Percentiles rank a stretch among this genome's conserved stretches.
These are phyloP conservation scores for Apeira syringaria DNA, from an alignment of 2,888 invertebrate genomes.

Conservation along the genomic window DNA sequence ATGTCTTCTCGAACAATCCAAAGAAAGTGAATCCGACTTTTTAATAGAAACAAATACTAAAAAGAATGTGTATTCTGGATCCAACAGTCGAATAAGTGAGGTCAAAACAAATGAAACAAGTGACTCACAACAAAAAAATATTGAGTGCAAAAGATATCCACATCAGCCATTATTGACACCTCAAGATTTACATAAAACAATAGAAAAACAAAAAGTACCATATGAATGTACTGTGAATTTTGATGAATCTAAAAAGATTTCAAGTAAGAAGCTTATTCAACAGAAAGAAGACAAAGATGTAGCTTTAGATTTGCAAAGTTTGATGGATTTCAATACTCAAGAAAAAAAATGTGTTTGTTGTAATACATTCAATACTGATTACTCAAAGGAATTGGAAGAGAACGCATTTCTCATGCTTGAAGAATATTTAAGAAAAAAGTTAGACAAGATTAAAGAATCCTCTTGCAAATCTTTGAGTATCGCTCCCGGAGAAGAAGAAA, in stretches of 20 bases:
- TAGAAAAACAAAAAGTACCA: slow-evolving; percentile 1
- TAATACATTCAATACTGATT: slow-evolving; percentile 34
- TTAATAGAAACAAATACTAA: too few relatives aligned
- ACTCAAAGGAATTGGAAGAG: slow-evolving; percentile 59
- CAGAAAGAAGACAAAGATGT: slow-evolving; percentile 34
- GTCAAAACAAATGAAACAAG: too few relatives aligned
- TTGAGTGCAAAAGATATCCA: too few relatives aligned
- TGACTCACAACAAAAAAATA: too few relatives aligned
- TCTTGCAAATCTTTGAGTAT: slow-evolving; percentile 49
- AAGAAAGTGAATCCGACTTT: too few relatives aligned
- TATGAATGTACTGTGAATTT: slow-evolving; percentile 36
- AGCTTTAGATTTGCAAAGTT: slow-evolving; percentile 37
- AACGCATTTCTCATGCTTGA: slow-evolving; percentile 67
- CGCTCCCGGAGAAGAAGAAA: slow-evolving; percentile 52
- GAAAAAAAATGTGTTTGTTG: slow-evolving; percentile 58
- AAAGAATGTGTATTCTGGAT: too few relatives aligned
- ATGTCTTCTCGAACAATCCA: too few relatives aligned
- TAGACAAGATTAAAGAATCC: slow-evolving; percentile 50
- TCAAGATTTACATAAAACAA: neutral
- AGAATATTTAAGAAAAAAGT: slow-evolving; percentile 60
- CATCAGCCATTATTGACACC: neutral
- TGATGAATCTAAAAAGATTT: slow-evolving; percentile 36
- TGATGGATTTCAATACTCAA: slow-evolving; percentile 20
- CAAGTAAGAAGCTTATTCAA: slow-evolving; percentile 28
- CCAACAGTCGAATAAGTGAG: too few relatives aligned